A percentile compares a stretch with the other conserved stretches of the same genome.
phyloP scores from a whole-genome alignment of 2,888 invertebrate species.

The Pyrochroa serraticornis region DNA sequence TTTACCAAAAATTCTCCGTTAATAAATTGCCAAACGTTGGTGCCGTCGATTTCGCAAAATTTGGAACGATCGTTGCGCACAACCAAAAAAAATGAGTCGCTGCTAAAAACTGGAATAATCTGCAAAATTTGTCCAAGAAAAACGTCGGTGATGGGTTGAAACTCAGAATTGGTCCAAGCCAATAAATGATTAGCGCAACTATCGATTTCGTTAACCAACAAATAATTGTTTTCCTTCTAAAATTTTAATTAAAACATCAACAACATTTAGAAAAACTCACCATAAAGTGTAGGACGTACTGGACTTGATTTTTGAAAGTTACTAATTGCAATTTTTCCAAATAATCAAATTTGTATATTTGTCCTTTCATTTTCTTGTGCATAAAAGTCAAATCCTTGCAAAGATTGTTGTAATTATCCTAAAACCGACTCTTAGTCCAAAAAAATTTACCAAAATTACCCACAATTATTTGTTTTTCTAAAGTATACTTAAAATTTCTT shows the following conservation, averaged over 20 bases:
- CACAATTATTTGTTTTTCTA: conserved; percentile 47
- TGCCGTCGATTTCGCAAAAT: conserved; percentile 48
- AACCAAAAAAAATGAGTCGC: conserved; percentile 53
- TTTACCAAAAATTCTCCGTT: conserved; percentile 49
- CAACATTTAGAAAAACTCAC: conserved; percentile 35
- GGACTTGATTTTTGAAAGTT: conserved; percentile 44
- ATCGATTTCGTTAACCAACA: conserved; percentile 54
- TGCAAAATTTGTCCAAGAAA: conserved; percentile 60
- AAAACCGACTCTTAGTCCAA: conserved; percentile 30
- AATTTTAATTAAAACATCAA: conserved; percentile 31
- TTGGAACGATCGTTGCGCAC: conserved; percentile 9
- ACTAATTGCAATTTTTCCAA: conserved; percentile 57
- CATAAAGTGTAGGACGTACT: conserved; percentile 50
- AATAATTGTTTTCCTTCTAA: conserved; percentile 44
- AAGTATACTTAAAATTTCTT: conserved; percentile 36
- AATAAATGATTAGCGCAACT: conserved; percentile 58
- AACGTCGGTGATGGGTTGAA: conserved; percentile 48
- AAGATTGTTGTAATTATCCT: conserved; percentile 49
- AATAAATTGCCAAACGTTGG: conserved; percentile 57
- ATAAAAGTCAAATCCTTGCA: conserved; percentile 50
- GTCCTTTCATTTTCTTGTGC: conserved; percentile 47
- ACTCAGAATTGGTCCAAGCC: conserved; percentile 50
- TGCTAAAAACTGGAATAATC: conserved; percentile 53
- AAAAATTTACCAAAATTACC: conserved; percentile 18
- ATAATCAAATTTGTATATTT: conserved; percentile 60